Base-by-base conservation (phyloP, 2,797 vertebrate genomes). In the Pseudochirops corinnae region DNA sequence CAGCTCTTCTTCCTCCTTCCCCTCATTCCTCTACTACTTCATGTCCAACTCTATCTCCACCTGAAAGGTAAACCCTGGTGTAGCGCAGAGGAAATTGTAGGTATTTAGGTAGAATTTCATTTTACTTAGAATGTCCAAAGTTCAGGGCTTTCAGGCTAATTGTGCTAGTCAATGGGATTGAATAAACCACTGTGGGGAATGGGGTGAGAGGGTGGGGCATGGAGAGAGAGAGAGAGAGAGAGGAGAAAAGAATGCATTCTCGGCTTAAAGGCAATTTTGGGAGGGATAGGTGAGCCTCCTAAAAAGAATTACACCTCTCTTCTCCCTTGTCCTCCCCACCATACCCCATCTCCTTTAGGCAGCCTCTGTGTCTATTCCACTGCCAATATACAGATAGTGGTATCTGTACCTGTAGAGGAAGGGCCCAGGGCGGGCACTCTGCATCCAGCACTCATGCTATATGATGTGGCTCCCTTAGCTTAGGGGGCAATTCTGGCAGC, bases 61-160 rank as follows among this genome's bases (percentile, higher is more conserved):
- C 97, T 67, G 97, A 97, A 96, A 97, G 95, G 98, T 98, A 97
- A 97, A 90, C 3, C 24, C 26, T 94, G 74, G 96, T 46, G 16
- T 56, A 18, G 33, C 67, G 60, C 33, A 93, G 24, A 94, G 14
- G 74, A 96, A 96, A 55, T 33, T 39, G 46, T 92, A 55, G 33
- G 39, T 50, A 82, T 82, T 82, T 46, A 50, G 24, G 50, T 87
- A 87, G 74, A 87, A 87, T 87, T 87, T 87, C 11, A 9, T 50
- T 46, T 87, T 87, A 87, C 39, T 87, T 87, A 46, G 39, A 87
- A 87, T 87, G 31, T 9, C 74, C 6, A 26, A 50, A 26, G 10
- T 26, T 26, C 7, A 87, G 39, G 74, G 74, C 9, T 46, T 82
- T 87, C 39, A 26, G 21, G 26, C 39, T 87, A 87, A 50, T 2